Base-by-base conservation (phyloP, 2,113 vertebrate species). In the Tympanuchus pallidicinctus region DNA sequence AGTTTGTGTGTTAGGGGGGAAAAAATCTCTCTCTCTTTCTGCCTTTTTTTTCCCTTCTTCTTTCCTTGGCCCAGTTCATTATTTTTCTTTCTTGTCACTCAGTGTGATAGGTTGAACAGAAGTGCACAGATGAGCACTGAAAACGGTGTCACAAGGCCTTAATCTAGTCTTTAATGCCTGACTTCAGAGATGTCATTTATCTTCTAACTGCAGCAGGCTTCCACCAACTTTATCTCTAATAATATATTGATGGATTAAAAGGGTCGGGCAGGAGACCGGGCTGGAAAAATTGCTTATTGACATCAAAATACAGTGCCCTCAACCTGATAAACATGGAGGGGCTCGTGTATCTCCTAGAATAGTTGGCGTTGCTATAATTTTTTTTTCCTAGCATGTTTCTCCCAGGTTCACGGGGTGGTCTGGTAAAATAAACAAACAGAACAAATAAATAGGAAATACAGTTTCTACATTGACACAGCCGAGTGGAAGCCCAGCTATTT, bases 191-290 rank as follows among this genome's bases (percentile, higher is more conserved):
- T 99, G 99, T 99, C 99, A 99, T 99, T 99, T 99, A 99, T 99
- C 99, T 99, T 99, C 99, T 99, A 99, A 99, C 99, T 99, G 99
- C 99, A 99, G 99, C 99, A 99, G 99, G 99, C 99, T 98, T 99
- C 99, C 99, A 99, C 99, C 99, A 99, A 99, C 99, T 99, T 99
- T 99, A 99, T 99, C 99, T 99, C 99, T 99, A 99, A 99, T 99
- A 99, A 99, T 99, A 99, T 99, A 99, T 99, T 99, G 99, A 99
- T 99, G 99, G 99, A 99, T 99, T 99, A 99, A 99, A 99, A 99
- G 99, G 99, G 99, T 99, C 99, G 99, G 99, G 98, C 99, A 99
- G 99, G 98, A 99, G 99, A 99, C 98, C 98, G 98, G 99, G 98
- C 99, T 99, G 98, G 99, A 99, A 99, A 99, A 99, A 99, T 99